Evolutionary conservation across 2,797 vertebrate genomes (phyloP), one percentile per base, ranked within the genome.

Genomic region (Microcaecilia unicolor): DNA sequence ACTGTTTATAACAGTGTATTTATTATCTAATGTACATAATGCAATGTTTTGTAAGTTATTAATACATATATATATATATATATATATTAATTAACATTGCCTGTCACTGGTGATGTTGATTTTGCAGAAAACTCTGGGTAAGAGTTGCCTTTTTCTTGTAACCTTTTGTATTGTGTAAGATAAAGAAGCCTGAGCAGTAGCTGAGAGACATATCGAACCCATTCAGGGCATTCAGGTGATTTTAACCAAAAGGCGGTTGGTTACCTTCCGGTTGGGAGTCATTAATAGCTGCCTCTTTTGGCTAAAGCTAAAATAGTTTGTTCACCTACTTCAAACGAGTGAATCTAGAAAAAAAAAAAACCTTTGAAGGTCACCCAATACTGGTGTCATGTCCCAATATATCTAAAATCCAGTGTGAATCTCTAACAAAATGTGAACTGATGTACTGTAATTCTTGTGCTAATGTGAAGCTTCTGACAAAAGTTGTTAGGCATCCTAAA

Each of bases 1-100:
- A 87, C 93, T 93, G 92, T 98, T 97, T 95, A 92, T 95, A 99
- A 91, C 89, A 80, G 72, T 93, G 88, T 97, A 99, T 95, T 98
- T 98, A 98, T 99, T 93, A 89, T 56, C 76, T 83, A 77, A 67
- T 98, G 94, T 99, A 98, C 64, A 98, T 96, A 98, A 76, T 84
- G 89, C 93, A 92, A 88, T 88, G 87, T 82, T 92, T 88, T 97
- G 86, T 99, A 94, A 93, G 91, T 92, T 85, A 90, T 96, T 96
- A 93, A 98, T 97, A 97, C 98, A 97, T n/a, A n/a, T n/a, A n/a
- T n/a, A n/a, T n/a, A n/a, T n/a, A n/a, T n/a, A n/a, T n/a, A n/a
- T n/a, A n/a, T n/a, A n/a, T 96, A 97, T 92, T 83, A 89, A 93
- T 86, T 91, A 85, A 85, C 93, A 87, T 93, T 84, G 85, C 92